phyloP scores from a whole-genome alignment of 2,797 vertebrate species.

The Echeneis naucrates region DNA sequence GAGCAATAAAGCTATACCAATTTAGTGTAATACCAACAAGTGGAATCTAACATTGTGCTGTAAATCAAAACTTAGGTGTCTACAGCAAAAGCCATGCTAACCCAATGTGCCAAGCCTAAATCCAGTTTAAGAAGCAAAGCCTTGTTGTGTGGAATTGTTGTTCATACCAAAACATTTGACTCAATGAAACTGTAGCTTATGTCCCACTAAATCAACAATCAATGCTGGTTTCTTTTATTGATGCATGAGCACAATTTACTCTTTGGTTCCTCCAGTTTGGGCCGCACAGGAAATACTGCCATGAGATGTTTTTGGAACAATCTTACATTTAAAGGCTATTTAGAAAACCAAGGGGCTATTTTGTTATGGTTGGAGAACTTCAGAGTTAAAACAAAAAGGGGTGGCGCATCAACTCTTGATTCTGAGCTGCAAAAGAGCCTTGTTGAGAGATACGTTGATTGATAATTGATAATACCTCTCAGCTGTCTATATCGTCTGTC shows the following conservation, averaged over 20 bases:
- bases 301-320: not conserved
- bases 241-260: not conserved
- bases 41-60: not conserved
- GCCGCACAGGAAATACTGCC: not conserved
- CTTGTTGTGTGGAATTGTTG: not conserved
- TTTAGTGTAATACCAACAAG: not conserved
- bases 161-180: not conserved
- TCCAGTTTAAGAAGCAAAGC: not conserved
- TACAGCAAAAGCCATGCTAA: not conserved
- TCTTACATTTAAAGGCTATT: not conserved
- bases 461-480: slow-evolving; percentile 28
- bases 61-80: not conserved
- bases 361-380: too few species aligned
- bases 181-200: not conserved
- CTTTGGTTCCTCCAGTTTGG: too few species aligned
- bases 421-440: slow-evolving; percentile 12
- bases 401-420: slow-evolving; percentile 13
- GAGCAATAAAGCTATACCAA: not conserved
- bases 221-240: not conserved
- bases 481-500: slow-evolving; percentile 36
- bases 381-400: slow-evolving; percentile 4
- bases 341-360: too few species aligned
- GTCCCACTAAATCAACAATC: not conserved
- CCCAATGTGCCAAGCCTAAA: not conserved
- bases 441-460: slow-evolving; percentile 33